Base-by-base conservation (phyloP, 2,888 invertebrate genomes). In the Pheosia tremula region DNA sequence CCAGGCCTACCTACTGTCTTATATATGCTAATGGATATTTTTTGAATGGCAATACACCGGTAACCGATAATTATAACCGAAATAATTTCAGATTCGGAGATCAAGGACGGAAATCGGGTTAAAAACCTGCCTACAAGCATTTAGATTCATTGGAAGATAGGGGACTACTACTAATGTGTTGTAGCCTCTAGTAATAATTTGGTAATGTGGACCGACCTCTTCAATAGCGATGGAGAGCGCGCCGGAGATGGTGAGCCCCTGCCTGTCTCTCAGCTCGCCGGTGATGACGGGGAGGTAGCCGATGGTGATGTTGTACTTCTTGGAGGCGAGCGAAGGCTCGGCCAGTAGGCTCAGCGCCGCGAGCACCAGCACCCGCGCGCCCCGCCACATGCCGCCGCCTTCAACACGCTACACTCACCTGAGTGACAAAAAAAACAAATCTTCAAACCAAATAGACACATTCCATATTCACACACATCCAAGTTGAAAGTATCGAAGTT, bases 151-250 rank as follows among this genome's bases (percentile, higher is more conserved):
- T 24, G 24, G 24, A 24, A 24, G 24, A 24, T 24, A 24, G 24
- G 24, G 24, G 24, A 24, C 24, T 24, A 24, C 24, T 24, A 24
- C 24, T 24, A 24, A 24, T 24, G 24, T 24, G 24, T 24, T 24
- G 24, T 24, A 24, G 24, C 24, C 24, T 24, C 24, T 24, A 24
- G 41, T 41, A 10, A 45, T 9, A 45, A 59, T 58, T 54, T 36
- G 41, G 41, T 56, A 66, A 60, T 53, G 56, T 5, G 52, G 5
- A 53, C 36, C 13, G 37, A 98, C 97, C 95, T 97, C 95, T 76
- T 98, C 96, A 62, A 98, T 95, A 59, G 98, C 98, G 95, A 97
- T 96, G 56, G 97, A 95, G 74, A 99, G 95, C 60, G 98, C 99
- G 62, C 99, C 99, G 59, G 98, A 98, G 80, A 98, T 97, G 71